Percentiles rank a stretch among this genome's conserved stretches.
Conservation (phyloP, 2,888 invertebrate genomes). For the Drosophila demipolita region DNA sequence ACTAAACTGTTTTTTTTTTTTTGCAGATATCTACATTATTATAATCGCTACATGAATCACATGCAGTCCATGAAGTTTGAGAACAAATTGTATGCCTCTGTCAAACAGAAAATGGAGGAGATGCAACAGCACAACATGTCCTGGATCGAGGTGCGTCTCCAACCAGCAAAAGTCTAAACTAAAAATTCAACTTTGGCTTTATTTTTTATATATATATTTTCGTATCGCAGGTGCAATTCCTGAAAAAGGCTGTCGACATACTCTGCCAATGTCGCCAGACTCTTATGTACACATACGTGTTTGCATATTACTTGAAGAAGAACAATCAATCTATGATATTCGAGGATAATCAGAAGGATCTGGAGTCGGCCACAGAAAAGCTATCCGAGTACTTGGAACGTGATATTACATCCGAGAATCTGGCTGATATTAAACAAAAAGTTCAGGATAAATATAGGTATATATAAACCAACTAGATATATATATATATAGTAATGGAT, state of each 20-base stretch:
- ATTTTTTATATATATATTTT: slow-evolving; percentile 4
- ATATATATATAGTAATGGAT: background rate
- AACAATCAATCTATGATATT: slow-evolving; percentile 99
- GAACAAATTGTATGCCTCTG: slow-evolving; percentile 97
- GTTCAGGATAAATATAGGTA: slow-evolving; percentile 99
- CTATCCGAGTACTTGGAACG: slow-evolving; percentile 98
- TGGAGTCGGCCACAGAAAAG: slow-evolving; percentile 98
- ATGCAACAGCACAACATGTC: slow-evolving; percentile 99
- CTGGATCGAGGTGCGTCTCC: slow-evolving; percentile 94
- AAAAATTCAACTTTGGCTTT: background rate
- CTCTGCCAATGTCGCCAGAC: slow-evolving; percentile 98
- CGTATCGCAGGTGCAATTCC: slow-evolving; percentile 93
- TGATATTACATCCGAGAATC: slow-evolving; percentile 98
- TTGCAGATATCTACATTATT: slow-evolving; percentile 97
- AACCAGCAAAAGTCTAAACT: background rate
- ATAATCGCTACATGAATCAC: slow-evolving; percentile 99
- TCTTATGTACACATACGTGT: slow-evolving; percentile 99
- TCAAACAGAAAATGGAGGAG: slow-evolving; percentile 99
- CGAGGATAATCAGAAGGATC: slow-evolving; percentile 99
- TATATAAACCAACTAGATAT: background rate
- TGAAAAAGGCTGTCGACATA: slow-evolving; percentile 98
- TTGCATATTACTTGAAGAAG: slow-evolving; percentile 98
- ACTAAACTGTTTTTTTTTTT: background rate
- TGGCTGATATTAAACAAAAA: slow-evolving; percentile 99
- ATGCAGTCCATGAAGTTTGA: slow-evolving; percentile 99